phyloP scores from a whole-genome alignment of 64 coral and sea anemone genomes.

The Montipora sp. region DNA sequence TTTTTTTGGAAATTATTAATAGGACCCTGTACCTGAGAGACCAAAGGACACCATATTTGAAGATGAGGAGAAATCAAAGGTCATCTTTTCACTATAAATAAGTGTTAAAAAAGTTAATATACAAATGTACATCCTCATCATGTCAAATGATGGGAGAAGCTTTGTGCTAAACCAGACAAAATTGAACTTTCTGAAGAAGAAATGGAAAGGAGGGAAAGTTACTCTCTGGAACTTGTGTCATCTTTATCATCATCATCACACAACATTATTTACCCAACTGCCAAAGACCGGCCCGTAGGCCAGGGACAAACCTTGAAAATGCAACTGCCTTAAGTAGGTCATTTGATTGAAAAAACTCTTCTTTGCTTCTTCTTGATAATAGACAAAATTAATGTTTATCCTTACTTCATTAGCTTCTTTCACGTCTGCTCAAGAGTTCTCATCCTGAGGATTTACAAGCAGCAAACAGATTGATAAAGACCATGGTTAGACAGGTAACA shows the following conservation, averaged over 20 bases:
- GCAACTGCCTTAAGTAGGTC: too few relatives aligned
- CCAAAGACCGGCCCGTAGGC: too few relatives aligned
- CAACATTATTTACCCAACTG: too few relatives aligned
- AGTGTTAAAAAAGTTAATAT: background rate
- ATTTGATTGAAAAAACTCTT: too few relatives aligned
- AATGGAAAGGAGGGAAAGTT: too few relatives aligned
- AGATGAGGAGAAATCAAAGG: slow-evolving; percentile 99
- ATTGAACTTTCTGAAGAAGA: too few relatives aligned
- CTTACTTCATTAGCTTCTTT: slow-evolving; percentile 71
- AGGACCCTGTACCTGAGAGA: slow-evolving; percentile 56
- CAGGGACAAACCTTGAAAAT: too few relatives aligned
- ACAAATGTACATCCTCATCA: too few relatives aligned
- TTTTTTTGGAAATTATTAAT: background rate
- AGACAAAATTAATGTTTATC: background rate
- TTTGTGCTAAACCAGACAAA: too few relatives aligned
- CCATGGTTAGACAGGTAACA: slow-evolving; percentile 92
- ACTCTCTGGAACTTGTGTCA: too few relatives aligned
- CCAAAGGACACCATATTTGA: slow-evolving; percentile 81
- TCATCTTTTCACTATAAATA: slow-evolving; percentile 6
- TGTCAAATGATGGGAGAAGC: too few relatives aligned
- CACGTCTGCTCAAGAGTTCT: slow-evolving; percentile 83
- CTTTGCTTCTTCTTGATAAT: background rate
- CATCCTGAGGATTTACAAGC: slow-evolving; percentile 98
- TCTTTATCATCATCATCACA: too few relatives aligned
- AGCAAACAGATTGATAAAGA: slow-evolving; percentile 95